Conservation (phyloP, 2,797 vertebrate genomes). For the Chelon labrosus region DNA sequence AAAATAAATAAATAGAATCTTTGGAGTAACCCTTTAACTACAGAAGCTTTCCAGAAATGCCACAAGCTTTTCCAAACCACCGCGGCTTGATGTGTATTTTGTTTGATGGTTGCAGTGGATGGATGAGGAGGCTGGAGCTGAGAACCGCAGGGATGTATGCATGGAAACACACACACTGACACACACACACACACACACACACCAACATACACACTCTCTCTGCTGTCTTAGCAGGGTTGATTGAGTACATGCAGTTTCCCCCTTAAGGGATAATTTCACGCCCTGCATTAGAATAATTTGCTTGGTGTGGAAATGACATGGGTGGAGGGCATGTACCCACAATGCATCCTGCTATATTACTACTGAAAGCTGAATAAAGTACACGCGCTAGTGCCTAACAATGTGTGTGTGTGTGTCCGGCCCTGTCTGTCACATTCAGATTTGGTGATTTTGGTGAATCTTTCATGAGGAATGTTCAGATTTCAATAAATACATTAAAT, state of each 20-base stretch:
- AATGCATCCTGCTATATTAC: slow-evolving; percentile 53
- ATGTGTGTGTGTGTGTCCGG: not conserved
- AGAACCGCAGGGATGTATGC: slow-evolving; percentile 32
- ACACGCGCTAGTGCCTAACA: slow-evolving; percentile 9
- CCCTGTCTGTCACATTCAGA: slow-evolving; percentile 4
- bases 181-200: too few species aligned
- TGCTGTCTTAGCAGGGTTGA: slow-evolving; percentile 59
- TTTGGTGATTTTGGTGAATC: not conserved
- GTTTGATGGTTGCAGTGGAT: slow-evolving; percentile 47
- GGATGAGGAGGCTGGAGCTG: slow-evolving; percentile 24
- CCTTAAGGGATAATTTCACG: slow-evolving; percentile 72
- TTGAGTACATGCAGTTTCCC: slow-evolving; percentile 55
- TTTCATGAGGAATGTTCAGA: too few species aligned
- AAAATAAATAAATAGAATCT: too few species aligned
- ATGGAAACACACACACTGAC: not conserved
- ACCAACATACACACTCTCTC: slow-evolving; percentile 2
- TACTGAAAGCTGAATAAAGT: slow-evolving; percentile 30
- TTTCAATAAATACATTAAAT: too few species aligned
- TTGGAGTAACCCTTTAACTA: not conserved
- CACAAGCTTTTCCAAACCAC: not conserved
- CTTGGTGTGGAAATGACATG: slow-evolving; percentile 69
- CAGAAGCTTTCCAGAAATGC: not conserved
- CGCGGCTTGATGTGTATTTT: slow-evolving; percentile 33
- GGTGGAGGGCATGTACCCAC: slow-evolving; percentile 61
- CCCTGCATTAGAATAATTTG: slow-evolving; percentile 69